Evolutionary conservation across 2,113 vertebrate species (phyloP), one percentile per base, ranked within the genome.

Genomic region (Carettochelys insculpta): DNA sequence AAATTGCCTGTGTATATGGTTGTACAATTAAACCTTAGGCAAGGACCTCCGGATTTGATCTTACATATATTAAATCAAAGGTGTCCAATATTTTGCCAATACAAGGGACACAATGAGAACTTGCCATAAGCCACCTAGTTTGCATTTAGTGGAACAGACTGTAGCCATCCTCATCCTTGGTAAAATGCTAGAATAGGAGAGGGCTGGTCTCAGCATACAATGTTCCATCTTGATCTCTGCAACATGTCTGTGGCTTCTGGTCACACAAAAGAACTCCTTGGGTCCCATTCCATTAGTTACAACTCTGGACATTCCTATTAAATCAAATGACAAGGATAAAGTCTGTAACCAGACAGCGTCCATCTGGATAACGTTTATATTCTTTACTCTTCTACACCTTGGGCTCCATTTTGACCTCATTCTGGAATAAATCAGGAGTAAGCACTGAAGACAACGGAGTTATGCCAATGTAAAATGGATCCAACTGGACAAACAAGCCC

Each of bases 11-110:
- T 0, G 1, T 43, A 50, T 1, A 1, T 0, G 6, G 5, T 41
- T 6, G 2, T 27, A 53, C 5, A 47, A 0, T 2, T 0, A 50
- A 47, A 34, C 38, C 61, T 41, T 8, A 85, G 24, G 43, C 12
- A 47, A 4, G 0, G 8, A 51, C 73, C 71, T 84, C 0, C 1
- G 90, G n/a, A 88, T 13, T n/a, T 61, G 38, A 61, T 56, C 53
- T 17, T 6, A 52, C 52, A 61, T 68, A 7, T 0, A 0, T 56
- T 78, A 41, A 25, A n/a, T 31, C 19, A 76, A 82, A 84, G 0
- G 0, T 0, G 0, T 25, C 34, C 2, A 0, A 11, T 3, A 17
- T 34, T 71, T 4, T 0, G 0, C 29, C 51, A 52, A 41, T 58
- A 75, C 8, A n/a, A 71, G 31, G 48, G 47, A 38, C 9, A 16